A percentile compares a stretch with the other conserved stretches of the same genome.
These are phyloP conservation scores for Eristalis arbustorum DNA, from an alignment of 2,888 invertebrate species.

Conservation along the genomic window DNA sequence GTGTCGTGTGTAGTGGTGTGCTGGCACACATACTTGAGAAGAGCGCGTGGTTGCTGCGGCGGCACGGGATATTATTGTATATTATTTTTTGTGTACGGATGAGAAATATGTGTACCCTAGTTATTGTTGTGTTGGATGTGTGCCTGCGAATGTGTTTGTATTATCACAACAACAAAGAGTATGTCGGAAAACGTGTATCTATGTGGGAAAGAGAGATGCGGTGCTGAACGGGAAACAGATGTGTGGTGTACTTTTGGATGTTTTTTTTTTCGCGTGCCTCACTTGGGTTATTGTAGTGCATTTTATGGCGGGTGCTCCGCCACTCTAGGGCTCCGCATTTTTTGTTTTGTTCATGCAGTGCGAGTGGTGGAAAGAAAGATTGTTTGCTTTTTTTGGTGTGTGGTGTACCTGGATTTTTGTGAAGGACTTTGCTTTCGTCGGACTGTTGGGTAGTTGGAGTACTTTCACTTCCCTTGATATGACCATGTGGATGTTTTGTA, in stretches of 20 bases:
- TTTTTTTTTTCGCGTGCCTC: slow-evolving; percentile 7
- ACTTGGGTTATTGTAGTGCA: slow-evolving; percentile 39
- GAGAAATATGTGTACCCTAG: slow-evolving; percentile 38
- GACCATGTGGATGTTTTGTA: too few species aligned
- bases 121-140: slow-evolving; percentile 10
- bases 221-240: slow-evolving; percentile 39
- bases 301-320: slow-evolving; percentile 35
- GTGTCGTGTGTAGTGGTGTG: slow-evolving; percentile 35
- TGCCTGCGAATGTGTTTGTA: slow-evolving; percentile 18
- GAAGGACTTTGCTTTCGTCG: too few species aligned
- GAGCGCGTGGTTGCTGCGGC: slow-evolving; percentile 58
- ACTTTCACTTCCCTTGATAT: too few species aligned
- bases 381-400: slow-evolving; percentile 27
- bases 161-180: slow-evolving; percentile 39
- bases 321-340: slow-evolving; percentile 36
- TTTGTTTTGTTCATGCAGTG: background rate
- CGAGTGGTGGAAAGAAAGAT: background rate
- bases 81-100: slow-evolving; percentile 9
- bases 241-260: slow-evolving; percentile 42
- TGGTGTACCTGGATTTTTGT: background rate
- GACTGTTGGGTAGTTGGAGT: background rate
- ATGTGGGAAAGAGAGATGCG: slow-evolving; percentile 17
- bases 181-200: slow-evolving; percentile 40
- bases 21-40: slow-evolving; percentile 48
- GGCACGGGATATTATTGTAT: slow-evolving; percentile 31